Percentiles rank a stretch among this genome's conserved stretches.
phyloP scores from a whole-genome alignment of 1,140 invertebrate genomes.

The Bombus confusus region DNA sequence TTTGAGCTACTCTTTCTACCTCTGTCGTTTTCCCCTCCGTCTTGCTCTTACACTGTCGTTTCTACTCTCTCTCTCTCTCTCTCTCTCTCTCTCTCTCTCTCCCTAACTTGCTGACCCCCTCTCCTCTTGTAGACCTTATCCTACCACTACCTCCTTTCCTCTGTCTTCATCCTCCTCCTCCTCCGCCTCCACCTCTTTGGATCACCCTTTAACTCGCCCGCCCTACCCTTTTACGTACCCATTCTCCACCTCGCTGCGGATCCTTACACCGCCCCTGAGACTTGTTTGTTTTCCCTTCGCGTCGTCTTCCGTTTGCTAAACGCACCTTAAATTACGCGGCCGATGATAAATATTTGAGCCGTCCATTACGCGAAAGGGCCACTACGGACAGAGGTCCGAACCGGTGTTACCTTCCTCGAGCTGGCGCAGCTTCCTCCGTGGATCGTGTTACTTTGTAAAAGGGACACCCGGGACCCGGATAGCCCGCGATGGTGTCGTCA shows the following conservation, averaged over 20 bases:
- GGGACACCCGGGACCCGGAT: constrained; percentile 45
- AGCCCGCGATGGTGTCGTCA: constrained; percentile 7
- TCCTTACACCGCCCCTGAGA: constrained; percentile 54
- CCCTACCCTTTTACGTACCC: constrained; percentile 53
- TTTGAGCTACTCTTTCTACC: constrained; percentile 74
- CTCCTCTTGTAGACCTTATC: constrained; percentile 5
- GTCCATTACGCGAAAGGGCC: constrained; percentile 77
- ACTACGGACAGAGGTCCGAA: constrained; percentile 54
- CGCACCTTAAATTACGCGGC: constrained; percentile 81
- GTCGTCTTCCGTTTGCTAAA: constrained; percentile 80
- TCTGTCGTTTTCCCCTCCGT: constrained; percentile 59
- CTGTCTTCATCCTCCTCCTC: constrained; percentile 39
- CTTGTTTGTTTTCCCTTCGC: constrained; percentile 80
- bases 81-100: background rate
- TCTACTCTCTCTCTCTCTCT: constrained; percentile 46
- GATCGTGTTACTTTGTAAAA: constrained; percentile 69
- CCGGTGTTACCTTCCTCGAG: constrained; percentile 58
- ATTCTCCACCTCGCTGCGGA: constrained; percentile 54
- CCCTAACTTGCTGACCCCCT: no score
- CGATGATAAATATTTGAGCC: constrained; percentile 82
- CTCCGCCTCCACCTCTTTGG: constrained; percentile 8
- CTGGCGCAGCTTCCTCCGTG: constrained; percentile 50
- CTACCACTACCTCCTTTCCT: constrained; percentile 46
- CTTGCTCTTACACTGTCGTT: constrained; percentile 47
- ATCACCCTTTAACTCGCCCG: constrained; percentile 53